phyloP scores from a whole-genome alignment of 1,140 invertebrate genomes.

The Mesaphorura yosii region DNA sequence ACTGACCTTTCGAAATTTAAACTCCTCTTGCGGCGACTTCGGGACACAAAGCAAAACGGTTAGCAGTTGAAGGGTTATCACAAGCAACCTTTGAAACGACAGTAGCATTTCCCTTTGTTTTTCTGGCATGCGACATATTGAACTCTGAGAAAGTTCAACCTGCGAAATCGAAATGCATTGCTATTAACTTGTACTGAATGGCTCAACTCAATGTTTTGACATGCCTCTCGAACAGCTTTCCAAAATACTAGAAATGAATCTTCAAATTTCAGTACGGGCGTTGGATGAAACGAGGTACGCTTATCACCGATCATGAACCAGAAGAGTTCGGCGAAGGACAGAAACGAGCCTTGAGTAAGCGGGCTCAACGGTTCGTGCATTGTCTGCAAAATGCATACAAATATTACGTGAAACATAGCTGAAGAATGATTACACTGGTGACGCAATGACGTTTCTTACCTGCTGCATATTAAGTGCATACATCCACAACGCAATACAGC shows the following conservation, averaged over 20 bases:
- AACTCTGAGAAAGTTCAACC: slow-evolving; percentile 19
- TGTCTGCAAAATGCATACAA: slow-evolving; percentile 35
- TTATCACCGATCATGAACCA: slow-evolving; percentile 80
- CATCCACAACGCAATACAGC: slow-evolving; percentile 87
- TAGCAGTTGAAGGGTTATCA: slow-evolving; percentile 62
- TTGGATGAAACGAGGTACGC: slow-evolving; percentile 37
- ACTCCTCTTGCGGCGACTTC: slow-evolving; percentile 27
- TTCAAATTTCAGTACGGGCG: slow-evolving; percentile 62
- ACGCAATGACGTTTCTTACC: slow-evolving; percentile 14
- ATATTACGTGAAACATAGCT: background rate
- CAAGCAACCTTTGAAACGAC: slow-evolving; percentile 66
- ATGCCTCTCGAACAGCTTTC: slow-evolving; percentile 60
- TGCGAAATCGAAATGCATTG: slow-evolving; percentile 4
- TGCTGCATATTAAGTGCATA: slow-evolving; percentile 96
- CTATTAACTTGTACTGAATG: background rate
- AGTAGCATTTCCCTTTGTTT: slow-evolving; percentile 52
- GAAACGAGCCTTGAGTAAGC: slow-evolving; percentile 83
- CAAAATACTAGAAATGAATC: slow-evolving; percentile 71
- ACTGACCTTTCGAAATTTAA: slow-evolving; percentile 32
- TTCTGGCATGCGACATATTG: slow-evolving; percentile 16
- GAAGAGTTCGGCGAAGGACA: slow-evolving; percentile 89
- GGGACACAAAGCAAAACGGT: slow-evolving; percentile 35
- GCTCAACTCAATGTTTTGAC: background rate
- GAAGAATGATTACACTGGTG: background rate
- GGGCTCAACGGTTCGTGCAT: slow-evolving; percentile 85